Evolutionary conservation across 2,888 invertebrate genomes (phyloP).

Genomic region (Caenorhabditis sulstoni): DNA sequence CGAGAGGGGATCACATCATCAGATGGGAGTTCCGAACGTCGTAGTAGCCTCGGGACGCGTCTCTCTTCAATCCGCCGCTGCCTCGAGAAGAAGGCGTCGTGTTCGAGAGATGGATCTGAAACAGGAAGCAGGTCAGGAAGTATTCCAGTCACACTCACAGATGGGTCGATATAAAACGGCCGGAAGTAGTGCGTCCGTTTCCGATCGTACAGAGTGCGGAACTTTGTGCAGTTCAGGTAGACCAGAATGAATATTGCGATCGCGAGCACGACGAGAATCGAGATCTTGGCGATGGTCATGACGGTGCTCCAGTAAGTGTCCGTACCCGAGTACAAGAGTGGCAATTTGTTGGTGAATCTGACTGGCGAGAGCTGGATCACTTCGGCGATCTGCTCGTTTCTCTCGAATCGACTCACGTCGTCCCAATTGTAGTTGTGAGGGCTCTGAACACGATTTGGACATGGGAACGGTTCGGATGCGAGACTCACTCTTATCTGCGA

Average conservation of each 20-base stretch:
- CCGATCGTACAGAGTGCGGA: conserved; percentile 67
- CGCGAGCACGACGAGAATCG: conserved; percentile 61
- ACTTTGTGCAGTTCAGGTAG: conserved; percentile 72
- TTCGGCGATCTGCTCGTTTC: conserved; percentile 48
- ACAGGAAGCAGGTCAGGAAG: no score
- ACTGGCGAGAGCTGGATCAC: conserved; percentile 62
- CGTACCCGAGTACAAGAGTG: conserved; percentile 9
- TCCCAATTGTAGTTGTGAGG: conserved; percentile 64
- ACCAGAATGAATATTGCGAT: conserved; percentile 68
- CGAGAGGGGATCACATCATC: conserved; percentile 40
- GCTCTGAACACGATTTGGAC: conserved; percentile 35
- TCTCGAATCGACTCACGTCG: conserved; percentile 51
- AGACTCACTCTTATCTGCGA: conserved; percentile 50
- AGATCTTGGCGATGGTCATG: conserved; percentile 64
- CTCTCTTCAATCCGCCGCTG: conserved; percentile 43
- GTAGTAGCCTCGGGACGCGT: conserved; percentile 54
- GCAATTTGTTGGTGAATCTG: conserved; percentile 60
- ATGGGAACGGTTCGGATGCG: background rate
- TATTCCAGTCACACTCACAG: conserved; percentile 24
- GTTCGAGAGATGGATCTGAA: conserved; percentile 47
- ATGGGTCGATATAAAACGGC: conserved; percentile 69
- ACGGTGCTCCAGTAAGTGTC: conserved; percentile 62
- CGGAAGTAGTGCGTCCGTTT: conserved; percentile 71
- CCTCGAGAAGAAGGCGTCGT: conserved; percentile 29
- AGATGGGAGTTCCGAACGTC: conserved; percentile 54